These are phyloP conservation scores for Melanotaenia maccullochi DNA, from an alignment of 2,797 vertebrate species.

Conservation along the genomic window DNA sequence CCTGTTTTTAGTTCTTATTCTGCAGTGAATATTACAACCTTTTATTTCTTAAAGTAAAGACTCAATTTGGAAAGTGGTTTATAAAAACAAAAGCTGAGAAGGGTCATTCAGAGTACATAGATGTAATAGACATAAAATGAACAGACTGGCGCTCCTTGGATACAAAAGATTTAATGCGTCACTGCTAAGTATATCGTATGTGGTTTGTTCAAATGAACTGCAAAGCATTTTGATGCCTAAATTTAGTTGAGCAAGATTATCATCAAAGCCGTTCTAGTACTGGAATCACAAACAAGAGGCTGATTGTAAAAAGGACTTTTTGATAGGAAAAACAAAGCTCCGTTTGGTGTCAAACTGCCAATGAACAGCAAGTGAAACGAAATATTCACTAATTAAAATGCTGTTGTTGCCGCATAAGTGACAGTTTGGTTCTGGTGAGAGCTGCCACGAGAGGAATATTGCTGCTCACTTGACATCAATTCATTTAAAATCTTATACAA, in stretches of 20 bases:
- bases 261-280: slow-evolving; percentile 59
- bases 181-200: slow-evolving; percentile 13
- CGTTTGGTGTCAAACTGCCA: slow-evolving; percentile 74
- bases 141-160: slow-evolving; percentile 22
- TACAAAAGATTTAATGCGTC: slow-evolving; percentile 10
- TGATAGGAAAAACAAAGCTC: slow-evolving; percentile 52
- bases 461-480: slow-evolving; percentile 61
- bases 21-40: slow-evolving; percentile 20
- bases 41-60: slow-evolving; percentile 43
- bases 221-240: slow-evolving; percentile 66
- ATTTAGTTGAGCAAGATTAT: slow-evolving; percentile 70
- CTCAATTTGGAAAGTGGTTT: slow-evolving; percentile 32
- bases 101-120: slow-evolving; percentile 38
- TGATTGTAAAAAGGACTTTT: slow-evolving; percentile 46
- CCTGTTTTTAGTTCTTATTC: slow-evolving; percentile 29
- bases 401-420: slow-evolving; percentile 57
- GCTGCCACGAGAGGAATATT: slow-evolving; percentile 42
- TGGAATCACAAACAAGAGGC: slow-evolving; percentile 53
- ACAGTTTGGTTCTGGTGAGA: slow-evolving; percentile 54
- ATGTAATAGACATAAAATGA: slow-evolving; percentile 17
- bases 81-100: slow-evolving; percentile 23
- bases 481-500: slow-evolving; percentile 43
- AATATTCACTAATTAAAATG: slow-evolving; percentile 43
- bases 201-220: slow-evolving; percentile 43
- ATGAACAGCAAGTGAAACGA: slow-evolving; percentile 22